Conservation (phyloP, 2,888 invertebrate genomes). For the Eulithis testata region DNA sequence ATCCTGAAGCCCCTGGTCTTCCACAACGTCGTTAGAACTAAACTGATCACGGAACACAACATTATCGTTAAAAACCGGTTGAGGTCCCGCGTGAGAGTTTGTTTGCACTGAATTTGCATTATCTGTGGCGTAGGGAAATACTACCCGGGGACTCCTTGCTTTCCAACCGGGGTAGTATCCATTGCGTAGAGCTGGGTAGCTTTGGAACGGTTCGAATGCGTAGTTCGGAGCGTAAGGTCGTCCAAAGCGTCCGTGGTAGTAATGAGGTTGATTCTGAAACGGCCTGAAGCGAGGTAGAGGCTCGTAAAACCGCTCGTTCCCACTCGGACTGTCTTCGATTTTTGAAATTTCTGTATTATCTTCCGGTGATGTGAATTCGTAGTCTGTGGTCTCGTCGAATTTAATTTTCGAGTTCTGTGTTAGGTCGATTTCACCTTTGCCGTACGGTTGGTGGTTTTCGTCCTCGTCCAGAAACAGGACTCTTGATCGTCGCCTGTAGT, state of each 20-base stretch:
- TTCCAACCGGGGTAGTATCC: conserved; percentile 77
- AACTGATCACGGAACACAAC: conserved; percentile 85
- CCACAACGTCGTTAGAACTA: conserved; percentile 84
- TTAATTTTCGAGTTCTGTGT: conserved; percentile 74
- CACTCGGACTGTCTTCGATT: conserved; percentile 56
- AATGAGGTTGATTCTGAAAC: conserved; percentile 58
- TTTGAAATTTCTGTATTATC: conserved; percentile 47
- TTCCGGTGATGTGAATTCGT: conserved; percentile 74
- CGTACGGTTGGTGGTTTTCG: conserved; percentile 65
- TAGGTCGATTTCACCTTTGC: conserved; percentile 75
- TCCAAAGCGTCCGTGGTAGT: conserved; percentile 68
- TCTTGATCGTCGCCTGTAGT: conserved; percentile 56
- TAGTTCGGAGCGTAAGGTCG: conserved; percentile 72
- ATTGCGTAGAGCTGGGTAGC: conserved; percentile 62
- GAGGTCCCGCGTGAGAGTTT: conserved; percentile 74
- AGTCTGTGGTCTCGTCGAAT: conserved; percentile 77
- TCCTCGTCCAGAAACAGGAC: conserved; percentile 74
- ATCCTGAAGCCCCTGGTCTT: conserved; percentile 87
- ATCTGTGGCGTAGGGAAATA: conserved; percentile 76
- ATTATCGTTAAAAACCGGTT: conserved; percentile 59
- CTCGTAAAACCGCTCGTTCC: conserved; percentile 74
- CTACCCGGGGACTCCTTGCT: conserved; percentile 76
- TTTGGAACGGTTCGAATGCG: conserved; percentile 64
- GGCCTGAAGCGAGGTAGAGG: conserved; percentile 61
- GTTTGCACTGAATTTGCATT: conserved; percentile 72